Conservation (phyloP, 2,797 vertebrate genomes). For the Pagetopsis macropterus region DNA sequence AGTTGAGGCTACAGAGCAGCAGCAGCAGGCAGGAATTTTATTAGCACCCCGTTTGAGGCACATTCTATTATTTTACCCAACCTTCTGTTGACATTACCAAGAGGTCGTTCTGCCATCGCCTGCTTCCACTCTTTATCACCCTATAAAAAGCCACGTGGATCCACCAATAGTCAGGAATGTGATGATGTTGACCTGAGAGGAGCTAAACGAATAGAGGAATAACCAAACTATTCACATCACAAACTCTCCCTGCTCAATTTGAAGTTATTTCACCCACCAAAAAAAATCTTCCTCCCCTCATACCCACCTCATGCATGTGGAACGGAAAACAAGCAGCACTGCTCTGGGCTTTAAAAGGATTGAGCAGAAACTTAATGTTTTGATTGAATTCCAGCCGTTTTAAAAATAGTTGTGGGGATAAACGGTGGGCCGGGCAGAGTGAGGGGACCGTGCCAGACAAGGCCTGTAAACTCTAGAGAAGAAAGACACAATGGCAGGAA, state of each 20-base stretch:
- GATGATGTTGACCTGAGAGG: conserved; percentile 49
- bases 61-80: conserved; percentile 54
- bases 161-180: conserved; percentile 59
- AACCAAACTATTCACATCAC: conserved; percentile 36
- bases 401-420: conserved; percentile 82
- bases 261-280: conserved; percentile 12
- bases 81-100: conserved; percentile 59
- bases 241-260: conserved; percentile 24
- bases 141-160: conserved; percentile 70
- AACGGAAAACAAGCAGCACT: conserved; percentile 69
- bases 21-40: conserved; percentile 40
- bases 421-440: conserved; percentile 67
- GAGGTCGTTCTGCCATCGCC: conserved; percentile 29
- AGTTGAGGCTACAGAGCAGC: conserved; percentile 39
- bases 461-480: conserved; percentile 62
- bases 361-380: conserved; percentile 76
- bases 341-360: conserved; percentile 78
- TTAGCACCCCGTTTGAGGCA: conserved; percentile 30
- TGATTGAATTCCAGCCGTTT: conserved; percentile 82
- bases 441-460: conserved; percentile 63
- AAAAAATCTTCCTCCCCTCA: conserved; percentile 23
- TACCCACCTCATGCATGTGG: conserved; percentile 66
- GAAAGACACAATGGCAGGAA: conserved; percentile 60
- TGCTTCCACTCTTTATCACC: conserved; percentile 60
- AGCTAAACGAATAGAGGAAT: conserved; percentile 42